Conservation (phyloP, 2,888 invertebrate species). For the Arctia plantaginis region DNA sequence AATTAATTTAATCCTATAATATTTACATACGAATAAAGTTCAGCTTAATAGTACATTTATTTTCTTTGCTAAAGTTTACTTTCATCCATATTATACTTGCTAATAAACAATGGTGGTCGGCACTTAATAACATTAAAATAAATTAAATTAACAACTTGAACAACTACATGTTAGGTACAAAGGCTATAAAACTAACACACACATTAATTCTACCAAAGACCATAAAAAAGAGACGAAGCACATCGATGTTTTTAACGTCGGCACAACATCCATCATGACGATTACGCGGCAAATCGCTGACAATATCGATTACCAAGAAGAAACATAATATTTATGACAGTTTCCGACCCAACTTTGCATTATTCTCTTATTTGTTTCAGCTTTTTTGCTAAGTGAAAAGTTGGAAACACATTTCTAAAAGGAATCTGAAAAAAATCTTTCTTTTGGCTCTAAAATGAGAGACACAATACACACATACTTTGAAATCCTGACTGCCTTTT, state of each 20-base stretch:
- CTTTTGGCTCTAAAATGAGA: neutral
- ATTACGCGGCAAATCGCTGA: conserved; percentile 74
- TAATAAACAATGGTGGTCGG: too few relatives aligned
- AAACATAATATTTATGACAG: conserved; percentile 73
- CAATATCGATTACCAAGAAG: conserved; percentile 72
- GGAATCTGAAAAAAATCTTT: conserved; percentile 11
- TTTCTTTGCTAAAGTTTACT: neutral
- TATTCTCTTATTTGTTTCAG: conserved; percentile 68
- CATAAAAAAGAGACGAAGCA: conserved; percentile 60
- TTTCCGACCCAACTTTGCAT: conserved; percentile 64
- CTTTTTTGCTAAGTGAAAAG: conserved; percentile 60
- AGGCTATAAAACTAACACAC: conserved; percentile 20
- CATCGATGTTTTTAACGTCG: conserved; percentile 61
- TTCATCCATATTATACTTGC: neutral
- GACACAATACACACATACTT: neutral
- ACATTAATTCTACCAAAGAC: conserved; percentile 29
- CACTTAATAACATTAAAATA: neutral
- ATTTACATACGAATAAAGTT: neutral
- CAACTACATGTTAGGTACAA: neutral
- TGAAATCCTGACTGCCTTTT: neutral
- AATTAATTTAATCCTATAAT: neutral
- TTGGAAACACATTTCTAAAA: conserved; percentile 59
- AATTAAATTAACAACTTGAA: neutral
- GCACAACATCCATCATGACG: conserved; percentile 69
- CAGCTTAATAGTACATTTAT: neutral